Base-by-base conservation (phyloP, 1,140 invertebrate genomes). In the Lysiphlebus fabarum region DNA sequence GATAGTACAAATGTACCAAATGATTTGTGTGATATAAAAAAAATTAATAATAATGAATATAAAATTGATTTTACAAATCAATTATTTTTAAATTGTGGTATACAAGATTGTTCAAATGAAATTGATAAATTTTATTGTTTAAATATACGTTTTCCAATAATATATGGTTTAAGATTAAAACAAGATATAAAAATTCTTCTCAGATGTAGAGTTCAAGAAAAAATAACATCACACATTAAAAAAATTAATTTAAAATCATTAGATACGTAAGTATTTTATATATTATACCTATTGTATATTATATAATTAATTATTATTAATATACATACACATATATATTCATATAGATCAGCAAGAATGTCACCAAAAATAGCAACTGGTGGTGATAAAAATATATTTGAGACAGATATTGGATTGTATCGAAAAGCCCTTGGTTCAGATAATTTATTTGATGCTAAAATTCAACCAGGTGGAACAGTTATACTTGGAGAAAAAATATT, bases 401-500 rank as follows among this genome's bases (percentile, higher is more conserved):
- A 85, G 40, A 84, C 82, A 7, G 80, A 85, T 48, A 75, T 87
- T 7, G 82, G 78, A 41, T 70, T 88, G 0, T 82, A 84, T 64
- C 69, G 84, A 43, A 82, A 79, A 62, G 72, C 73, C 5, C 71
- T 74, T 17, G 76, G 78, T 2, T 73, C 74, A 6, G 73, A 78
- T n/a, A 68, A 76, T 55, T 61, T 74, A 43, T 87, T 83, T 65
- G 81, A 82, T 42, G 70, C 80, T 5, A 77, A 78, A 55, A 74
- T 88, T 53, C 78, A 82, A 59, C 66, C 78, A 4, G 83, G 84
- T 41, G 82, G 80, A 7, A 75, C 81, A 8, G 83, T 88, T 9
- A 71, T 83, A 43, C 67, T 88, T n/a, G 86, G 87, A 7, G 86
- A 88, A 67, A 85, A 87, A 56, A 69, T 88, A 11, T 65, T 87